Percentiles rank a stretch among this genome's conserved stretches.
Evolutionary conservation across 2,113 vertebrate species (phyloP).

Genomic region (Perca flavescens): DNA sequence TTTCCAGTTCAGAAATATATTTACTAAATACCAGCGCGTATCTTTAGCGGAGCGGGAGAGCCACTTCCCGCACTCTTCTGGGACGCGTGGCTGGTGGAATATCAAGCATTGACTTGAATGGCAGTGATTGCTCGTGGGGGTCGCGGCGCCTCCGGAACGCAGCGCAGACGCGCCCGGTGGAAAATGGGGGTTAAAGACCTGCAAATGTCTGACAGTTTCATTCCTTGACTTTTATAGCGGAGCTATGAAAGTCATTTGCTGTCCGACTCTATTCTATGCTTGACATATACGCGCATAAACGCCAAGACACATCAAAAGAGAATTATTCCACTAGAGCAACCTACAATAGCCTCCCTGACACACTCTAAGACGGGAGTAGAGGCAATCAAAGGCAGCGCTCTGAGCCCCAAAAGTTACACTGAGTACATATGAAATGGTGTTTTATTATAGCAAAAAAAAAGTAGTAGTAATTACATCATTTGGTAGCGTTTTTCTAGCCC

Average conservation of each 20-base stretch:
- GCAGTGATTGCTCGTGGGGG: too few relatives aligned
- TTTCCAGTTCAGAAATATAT: too few relatives aligned
- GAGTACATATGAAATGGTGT: constrained; percentile 37
- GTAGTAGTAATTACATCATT: constrained; percentile 22
- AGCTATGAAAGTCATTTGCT: neutral
- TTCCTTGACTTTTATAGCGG: neutral
- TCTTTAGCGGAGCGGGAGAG: too few relatives aligned
- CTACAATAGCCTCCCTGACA: constrained; percentile 23
- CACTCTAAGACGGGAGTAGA: constrained; percentile 4
- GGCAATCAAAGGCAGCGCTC: constrained; percentile 10
- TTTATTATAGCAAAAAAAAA: constrained; percentile 14
- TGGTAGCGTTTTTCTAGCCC: neutral
- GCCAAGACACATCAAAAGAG: constrained; percentile 6
- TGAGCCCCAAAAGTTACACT: constrained; percentile 29
- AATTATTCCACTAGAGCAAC: constrained; percentile 16
- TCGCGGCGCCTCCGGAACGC: too few relatives aligned
- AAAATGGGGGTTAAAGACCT: neutral
- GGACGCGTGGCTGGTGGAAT: too few relatives aligned
- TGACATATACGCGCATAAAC: constrained; percentile 7
- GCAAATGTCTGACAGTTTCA: neutral
- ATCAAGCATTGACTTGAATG: too few relatives aligned
- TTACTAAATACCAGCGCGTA: too few relatives aligned
- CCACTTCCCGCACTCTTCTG: too few relatives aligned
- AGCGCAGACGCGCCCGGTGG: too few relatives aligned
- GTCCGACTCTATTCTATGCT: neutral